Conservation (phyloP, 2,113 vertebrate genomes). For the Orycteropus afer region DNA sequence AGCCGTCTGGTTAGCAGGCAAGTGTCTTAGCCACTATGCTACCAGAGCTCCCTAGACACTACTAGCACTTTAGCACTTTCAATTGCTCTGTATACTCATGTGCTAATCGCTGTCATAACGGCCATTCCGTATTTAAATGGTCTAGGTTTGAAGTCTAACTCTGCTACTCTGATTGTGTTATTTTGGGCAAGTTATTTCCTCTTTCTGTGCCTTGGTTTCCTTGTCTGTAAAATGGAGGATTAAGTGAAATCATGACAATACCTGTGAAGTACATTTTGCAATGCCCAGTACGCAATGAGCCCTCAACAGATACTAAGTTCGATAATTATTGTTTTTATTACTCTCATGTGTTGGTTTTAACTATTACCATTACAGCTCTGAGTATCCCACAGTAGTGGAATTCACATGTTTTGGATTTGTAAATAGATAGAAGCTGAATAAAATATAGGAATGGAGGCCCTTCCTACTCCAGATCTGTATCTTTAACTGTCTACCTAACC, state of each 20-base stretch:
- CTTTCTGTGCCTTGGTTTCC: neutral
- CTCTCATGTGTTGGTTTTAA: neutral
- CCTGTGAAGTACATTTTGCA: neutral
- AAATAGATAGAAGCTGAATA: neutral
- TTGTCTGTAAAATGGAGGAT: neutral
- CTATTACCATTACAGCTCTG: neutral
- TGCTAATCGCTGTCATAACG: neutral
- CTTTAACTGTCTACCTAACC: neutral
- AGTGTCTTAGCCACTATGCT: no score
- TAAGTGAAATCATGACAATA: neutral
- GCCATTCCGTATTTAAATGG: neutral
- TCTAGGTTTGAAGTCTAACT: neutral
- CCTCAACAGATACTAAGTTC: neutral
- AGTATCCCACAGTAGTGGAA: neutral
- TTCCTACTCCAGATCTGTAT: neutral
- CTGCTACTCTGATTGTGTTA: neutral
- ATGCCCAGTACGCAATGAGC: neutral
- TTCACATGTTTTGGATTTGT: neutral
- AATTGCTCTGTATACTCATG: neutral
- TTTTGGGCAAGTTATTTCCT: neutral
- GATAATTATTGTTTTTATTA: neutral
- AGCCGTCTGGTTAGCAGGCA: no score
- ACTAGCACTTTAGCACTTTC: no score
- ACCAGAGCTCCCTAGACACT: no score
- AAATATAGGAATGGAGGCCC: neutral